These are phyloP conservation scores for Brachystomella parvula DNA, from an alignment of 1,140 invertebrate species.

Conservation along the genomic window DNA sequence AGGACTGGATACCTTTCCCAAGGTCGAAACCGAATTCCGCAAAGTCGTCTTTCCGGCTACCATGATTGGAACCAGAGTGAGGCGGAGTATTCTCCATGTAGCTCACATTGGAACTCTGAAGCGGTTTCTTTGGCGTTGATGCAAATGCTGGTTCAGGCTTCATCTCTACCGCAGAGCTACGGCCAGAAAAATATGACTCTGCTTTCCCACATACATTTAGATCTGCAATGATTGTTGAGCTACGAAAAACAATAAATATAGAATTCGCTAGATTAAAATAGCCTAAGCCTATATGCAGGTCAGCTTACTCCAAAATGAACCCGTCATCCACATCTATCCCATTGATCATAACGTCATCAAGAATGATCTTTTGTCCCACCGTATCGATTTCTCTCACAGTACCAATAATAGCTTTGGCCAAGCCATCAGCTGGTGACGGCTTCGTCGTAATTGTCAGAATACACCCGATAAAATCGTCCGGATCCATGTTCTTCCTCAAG, in stretches of 20 bases:
- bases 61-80: no score
- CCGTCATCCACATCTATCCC: slow-evolving; percentile 22
- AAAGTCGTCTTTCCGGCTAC: no score
- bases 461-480: slow-evolving; percentile 27
- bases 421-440: slow-evolving; percentile 18
- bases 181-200: not conserved
- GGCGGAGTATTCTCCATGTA: no score
- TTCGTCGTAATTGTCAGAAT: slow-evolving; percentile 22
- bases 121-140: slow-evolving; percentile 15
- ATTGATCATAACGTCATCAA: slow-evolving; percentile 29
- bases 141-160: slow-evolving; percentile 1
- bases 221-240: not conserved
- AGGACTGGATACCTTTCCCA: no score
- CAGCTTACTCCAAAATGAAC: slow-evolving; percentile 24
- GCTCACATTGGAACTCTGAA: not conserved
- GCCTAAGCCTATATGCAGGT: not conserved
- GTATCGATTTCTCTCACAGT: slow-evolving; percentile 24
- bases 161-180: not conserved
- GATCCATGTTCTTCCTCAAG: slow-evolving; percentile 6
- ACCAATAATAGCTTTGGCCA: slow-evolving; percentile 23
- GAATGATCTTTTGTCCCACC: slow-evolving; percentile 14
- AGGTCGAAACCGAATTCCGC: no score
- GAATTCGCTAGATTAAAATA: not conserved
- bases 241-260: no score
- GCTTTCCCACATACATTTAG: not conserved